Evolutionary conservation across 2,888 invertebrate species (phyloP), one percentile per base, ranked within the genome.

Genomic region (Agrilus cyanescens): DNA sequence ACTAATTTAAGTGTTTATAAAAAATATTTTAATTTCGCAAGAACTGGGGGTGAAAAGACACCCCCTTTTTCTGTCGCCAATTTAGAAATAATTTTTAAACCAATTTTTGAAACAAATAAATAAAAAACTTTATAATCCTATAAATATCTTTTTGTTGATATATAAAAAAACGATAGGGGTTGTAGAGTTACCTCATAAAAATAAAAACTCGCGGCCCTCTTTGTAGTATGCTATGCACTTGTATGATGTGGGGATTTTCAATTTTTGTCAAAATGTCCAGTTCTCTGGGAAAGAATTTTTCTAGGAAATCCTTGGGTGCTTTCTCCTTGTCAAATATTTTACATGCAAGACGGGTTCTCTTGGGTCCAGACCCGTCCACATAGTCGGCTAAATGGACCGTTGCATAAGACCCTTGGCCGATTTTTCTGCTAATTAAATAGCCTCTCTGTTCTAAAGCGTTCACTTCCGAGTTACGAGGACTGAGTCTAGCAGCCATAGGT

Each of bases 241-340:
- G 85, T 51, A 93, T 86, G 37, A 94, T 84, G 60, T 93, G 85
- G 6, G 88, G 85, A 67, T 94, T 91, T 63, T 89, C 84, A 51
- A 95, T 82, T 65, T 85, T 82, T 18, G 85, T 87, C 46, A 93
- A 68, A 53, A 94, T 89, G 55, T 91, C 86, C 53, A 94, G 73
- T 71, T 95, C 94, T 46, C 94, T 78, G 20, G 94, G 93, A 58
- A 94, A 86, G 69, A 95, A 95, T 68, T 89, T 90, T 53, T 85
- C 82, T 55, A 90, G 75, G 70, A 91, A 94, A 70, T 94, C 91
- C 46, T 76, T 72, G 7, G 90, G 90, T 36, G 90, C 89, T 66
- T 86, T 86, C 53, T 82, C 81, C 60, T 88, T 87, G 62, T 91
- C 88, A 58, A 93, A 90, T 59, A 94, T 86, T 68, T 94, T 94